Evolutionary conservation across 2,797 vertebrate species (phyloP), one percentile per base, ranked within the genome.

Genomic region (Catostomus latipinnis): DNA sequence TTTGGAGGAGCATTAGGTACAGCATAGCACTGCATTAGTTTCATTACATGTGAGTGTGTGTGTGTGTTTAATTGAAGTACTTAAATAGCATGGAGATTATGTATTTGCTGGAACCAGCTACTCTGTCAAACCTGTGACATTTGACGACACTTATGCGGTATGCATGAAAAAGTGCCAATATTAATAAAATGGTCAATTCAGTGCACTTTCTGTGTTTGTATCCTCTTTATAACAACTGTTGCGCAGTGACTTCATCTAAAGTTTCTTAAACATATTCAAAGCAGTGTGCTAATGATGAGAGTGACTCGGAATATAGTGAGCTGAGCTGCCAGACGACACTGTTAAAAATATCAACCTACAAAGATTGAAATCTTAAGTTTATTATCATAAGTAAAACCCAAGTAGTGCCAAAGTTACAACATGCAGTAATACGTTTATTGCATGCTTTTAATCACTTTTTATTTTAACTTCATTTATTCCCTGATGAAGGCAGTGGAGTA

Each of bases 21-120:
- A 62, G 18, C 71, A 72, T 14, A 46, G 53, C 67, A 77, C 53
- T 67, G 66, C 16, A 69, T 74, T 56, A 49, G 71, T 81, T 81
- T 84, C 72, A 63, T 71, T 74, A 65, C 74, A 57, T 88, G 79
- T 70, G 71, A 84, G 84, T 83, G 71, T 75, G 77, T 81, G 71
- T 18, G 45, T 49, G 67, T 63, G 66, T 67, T 13, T 58, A 54
- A 49, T 14, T 48, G 1, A 61, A 54, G 49, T 13, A 16, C 12
- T 52, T 45, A 52, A 52, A 52, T 6, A 62, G 57, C 62, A 56
- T 34, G 13, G 2, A 67, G 16, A 13, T 50, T 34, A 34, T 53
- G 53, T 49, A 50, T 58, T 10, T 5, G 7, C 16, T 46, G 6
- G n/a, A 65, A 66, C 10, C 11, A 2, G 0, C 43, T 48, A 7